Base-by-base conservation (phyloP, 2,797 vertebrate genomes). In the Semotilus atromaculatus region DNA sequence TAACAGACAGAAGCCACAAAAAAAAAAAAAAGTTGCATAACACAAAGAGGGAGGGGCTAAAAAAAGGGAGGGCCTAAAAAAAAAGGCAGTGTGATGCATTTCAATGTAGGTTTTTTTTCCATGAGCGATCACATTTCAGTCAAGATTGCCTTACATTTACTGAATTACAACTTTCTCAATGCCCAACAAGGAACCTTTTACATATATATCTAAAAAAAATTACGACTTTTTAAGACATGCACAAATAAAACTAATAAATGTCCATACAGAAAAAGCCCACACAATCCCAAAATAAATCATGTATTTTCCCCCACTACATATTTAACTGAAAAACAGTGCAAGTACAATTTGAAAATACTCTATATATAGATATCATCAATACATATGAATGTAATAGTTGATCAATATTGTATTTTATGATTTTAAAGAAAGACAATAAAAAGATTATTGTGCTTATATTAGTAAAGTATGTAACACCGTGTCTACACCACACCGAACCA, bases 21-120 rank as follows among this genome's bases (percentile, higher is more conserved):
- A n/a, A 34, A 21, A 10, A 36, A 73, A 48, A 71, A 75, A 8
- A 11, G 68, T 88, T 83, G 34, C 19, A 83, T 86, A 76, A 85
- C 7, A 40, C 23, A 7, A 21, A 53, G 60, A n/a, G 67, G 66
- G 38, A 8, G 48, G 40, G 36, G 70, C 40, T 83, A 38, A 60
- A 45, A 19, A n/a, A n/a, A n/a, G 67, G 66, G 38, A 8, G 48
- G 40, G 36, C 62, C 40, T 83, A 38, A 60, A 45, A 19, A 60
- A 45, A 19, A 23, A 53, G 8, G n/a, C 26, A 38, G 70, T 0
- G 29, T 11, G 5, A 70, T 68, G 21, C 45, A 7, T 43, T 70
- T 70, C 23, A 23, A 3, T 40, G 2, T n/a, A 14, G 21, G 9
- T 3, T 34, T 36, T 23, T 19, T 75, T 55, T n/a, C n/a, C 11